Evolutionary conservation across 2,888 invertebrate genomes (phyloP), one percentile per base, ranked within the genome.

Genomic region (Phanerotoma sp.): DNA sequence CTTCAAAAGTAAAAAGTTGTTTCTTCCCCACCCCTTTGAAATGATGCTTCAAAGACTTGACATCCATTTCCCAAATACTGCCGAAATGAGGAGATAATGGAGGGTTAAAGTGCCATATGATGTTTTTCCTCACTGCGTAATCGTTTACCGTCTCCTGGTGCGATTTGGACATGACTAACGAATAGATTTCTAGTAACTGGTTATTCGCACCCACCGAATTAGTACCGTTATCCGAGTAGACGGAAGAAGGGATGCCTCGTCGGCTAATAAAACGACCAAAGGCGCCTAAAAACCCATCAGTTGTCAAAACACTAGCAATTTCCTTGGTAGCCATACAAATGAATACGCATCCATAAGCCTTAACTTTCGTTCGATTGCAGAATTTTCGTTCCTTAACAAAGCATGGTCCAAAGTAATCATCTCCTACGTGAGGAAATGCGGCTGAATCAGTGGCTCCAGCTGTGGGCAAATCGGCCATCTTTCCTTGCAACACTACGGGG

Each of bases 181-280:
- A 20, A 32, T 55, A 54, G 3, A 59, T 20, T 44, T 59, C 44
- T 18, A 49, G 48, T 5, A 60, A 51, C 35, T 62, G 32, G 4
- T 35, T 61, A 18, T 51, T 60, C 0, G 61, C 57, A 5, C 58
- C 60, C 2, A 57, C 54, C 11, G 61, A 61, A 32, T 63, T 61
- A 0, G 57, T 54, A 1, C 61, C 59, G 21, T 61, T 60, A 16
- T 61, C 58, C 0, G 57, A 59, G 20, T 30, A 30, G 15, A 61
- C 51, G 1, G 41, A 28, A 32, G 20, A 18, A 4, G 57, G 54
- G 6, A 41, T 20, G 9, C 58, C 51, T 16, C 49, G 45, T 13
- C 53, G 33, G 16, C 60, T 37, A 5, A 54, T 49, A 41, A 62
- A 60, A 6, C 56, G 47, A 30, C 50, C 40, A 11, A 62, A 35